These are phyloP conservation scores for Liopterus haemorrhoidalis DNA, from an alignment of 2,888 invertebrate species.

Conservation along the genomic window DNA sequence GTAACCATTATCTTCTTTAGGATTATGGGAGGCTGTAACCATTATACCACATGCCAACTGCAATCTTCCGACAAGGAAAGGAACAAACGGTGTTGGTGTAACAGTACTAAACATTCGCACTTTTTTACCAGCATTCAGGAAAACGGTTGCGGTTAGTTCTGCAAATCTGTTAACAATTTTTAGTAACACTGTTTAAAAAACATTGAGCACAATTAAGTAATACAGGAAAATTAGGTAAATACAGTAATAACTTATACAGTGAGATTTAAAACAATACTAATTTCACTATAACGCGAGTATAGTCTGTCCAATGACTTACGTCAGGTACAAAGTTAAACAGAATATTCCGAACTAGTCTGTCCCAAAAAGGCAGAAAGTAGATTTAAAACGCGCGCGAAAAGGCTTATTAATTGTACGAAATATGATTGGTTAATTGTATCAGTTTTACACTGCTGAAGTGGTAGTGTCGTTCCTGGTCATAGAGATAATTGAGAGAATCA, in stretches of 20 bases:
- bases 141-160: constrained; percentile 77
- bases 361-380: too few species aligned
- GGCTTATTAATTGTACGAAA: too few species aligned
- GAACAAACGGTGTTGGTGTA: constrained; percentile 90
- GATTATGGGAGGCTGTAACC: constrained; percentile 99
- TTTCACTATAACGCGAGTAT: not conserved
- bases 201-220: constrained; percentile 14
- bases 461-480: too few species aligned
- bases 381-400: too few species aligned
- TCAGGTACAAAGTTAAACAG: too few species aligned
- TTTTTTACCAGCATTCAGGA: constrained; percentile 65
- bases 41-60: constrained; percentile 87
- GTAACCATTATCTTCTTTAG: constrained; percentile 94
- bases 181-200: constrained; percentile 8
- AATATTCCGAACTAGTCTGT: too few species aligned
- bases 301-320: too few species aligned
- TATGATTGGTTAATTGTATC: too few species aligned
- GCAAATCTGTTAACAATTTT: constrained; percentile 64
- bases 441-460: too few species aligned
- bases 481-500: too few species aligned
- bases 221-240: too few species aligned
- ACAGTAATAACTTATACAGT: not conserved
- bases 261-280: not conserved
- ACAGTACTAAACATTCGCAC: constrained; percentile 76
- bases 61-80: constrained; percentile 71